phyloP scores from a whole-genome alignment of 2,888 invertebrate genomes.

The Spatulosminthurus flaviceps region DNA sequence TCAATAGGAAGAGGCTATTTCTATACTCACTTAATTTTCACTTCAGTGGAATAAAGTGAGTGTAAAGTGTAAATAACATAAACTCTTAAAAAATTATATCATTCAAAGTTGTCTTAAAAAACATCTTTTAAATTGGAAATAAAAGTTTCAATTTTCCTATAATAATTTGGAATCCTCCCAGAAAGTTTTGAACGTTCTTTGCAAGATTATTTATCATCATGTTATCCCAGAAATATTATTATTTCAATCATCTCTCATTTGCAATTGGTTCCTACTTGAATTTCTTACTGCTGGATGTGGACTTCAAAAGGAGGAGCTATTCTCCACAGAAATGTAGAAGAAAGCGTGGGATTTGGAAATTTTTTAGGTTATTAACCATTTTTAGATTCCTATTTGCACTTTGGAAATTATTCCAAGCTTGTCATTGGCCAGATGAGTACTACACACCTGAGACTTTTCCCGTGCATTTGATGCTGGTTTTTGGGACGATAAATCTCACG shows the following conservation, averaged over 20 bases:
- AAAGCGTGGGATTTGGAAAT: not conserved
- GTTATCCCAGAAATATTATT: not conserved
- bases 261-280: not conserved
- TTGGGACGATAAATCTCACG: not conserved
- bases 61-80: too few species aligned
- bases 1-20: too few species aligned
- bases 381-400: not conserved
- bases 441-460: not conserved
- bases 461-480: not conserved
- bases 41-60: too few species aligned
- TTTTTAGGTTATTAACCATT: not conserved
- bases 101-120: too few species aligned
- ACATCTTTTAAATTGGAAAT: too few species aligned
- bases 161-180: too few species aligned
- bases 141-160: too few species aligned
- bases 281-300: not conserved
- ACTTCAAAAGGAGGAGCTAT: not conserved
- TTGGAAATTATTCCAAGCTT: not conserved
- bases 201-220: too few species aligned
- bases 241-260: not conserved
- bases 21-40: too few species aligned
- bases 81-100: too few species aligned
- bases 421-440: not conserved
- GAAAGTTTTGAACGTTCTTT: too few species aligned
- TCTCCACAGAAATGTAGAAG: not conserved